Evolutionary conservation across 2,113 vertebrate species (phyloP), one percentile per base, ranked within the genome.

Genomic region (Syngnathus scovelli): DNA sequence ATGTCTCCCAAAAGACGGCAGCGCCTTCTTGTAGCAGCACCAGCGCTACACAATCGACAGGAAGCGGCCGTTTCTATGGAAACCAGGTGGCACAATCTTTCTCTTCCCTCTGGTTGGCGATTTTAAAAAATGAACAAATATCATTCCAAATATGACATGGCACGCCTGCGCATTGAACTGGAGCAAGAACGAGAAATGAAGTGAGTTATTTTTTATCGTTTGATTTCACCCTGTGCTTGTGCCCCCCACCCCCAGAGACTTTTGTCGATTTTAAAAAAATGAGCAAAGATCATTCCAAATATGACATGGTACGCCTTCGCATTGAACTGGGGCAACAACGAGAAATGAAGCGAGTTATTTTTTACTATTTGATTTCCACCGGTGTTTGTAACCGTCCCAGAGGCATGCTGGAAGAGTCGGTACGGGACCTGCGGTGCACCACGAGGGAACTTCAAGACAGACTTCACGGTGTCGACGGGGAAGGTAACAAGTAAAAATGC

Each of bases 341-440:
- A n/a, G 87, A 89, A 13, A 64, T 80, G 0, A 90, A 72, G 90
- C 91, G 76, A 85, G 89, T 84, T 27, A 27, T 27, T 27, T 7
- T 27, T 33, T 15, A 1, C 6, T 8, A 23, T 16, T 19, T 36
- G 15, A 37, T 38, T 23, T 27, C 7, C 8, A 33, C 46, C 12
- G 2, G 27, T 48, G 23, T 49, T 65, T 33, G 13, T 27, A 10
- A 38, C 7, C 8, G 1, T 33, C 55, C 19, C 0, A 92, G 89
- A 71, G 85, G 87, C 33, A 86, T 88, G 87, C 66, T 92, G 2
- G 71, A 89, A 7, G 86, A 85, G 36, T 91, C 89, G 0, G 87
- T 91, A 51, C 81, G 74, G 52, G 90, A 89, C 19, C 72, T 92
- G 66, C 74, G 77, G 46, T 79, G 66, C 36, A 89, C 87, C 3